Base-by-base conservation (phyloP, 2,113 vertebrate genomes). In the Thermophis baileyi region DNA sequence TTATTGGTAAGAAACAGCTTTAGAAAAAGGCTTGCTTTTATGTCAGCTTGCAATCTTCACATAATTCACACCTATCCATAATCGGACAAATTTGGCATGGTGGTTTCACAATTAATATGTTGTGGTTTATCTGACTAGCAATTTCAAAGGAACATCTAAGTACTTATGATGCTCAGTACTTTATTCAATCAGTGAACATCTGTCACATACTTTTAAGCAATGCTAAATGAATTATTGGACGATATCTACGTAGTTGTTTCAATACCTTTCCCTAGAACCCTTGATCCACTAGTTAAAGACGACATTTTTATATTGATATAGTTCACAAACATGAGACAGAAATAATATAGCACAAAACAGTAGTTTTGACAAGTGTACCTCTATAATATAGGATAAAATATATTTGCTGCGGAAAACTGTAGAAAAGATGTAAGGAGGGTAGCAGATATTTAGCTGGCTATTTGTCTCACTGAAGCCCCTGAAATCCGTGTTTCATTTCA, bases 111-210 rank as follows among this genome's bases (percentile, higher is more conserved):
- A 44, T 88, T 86, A 95, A 40, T 93, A 49, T 1, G 0, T 57
- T 95, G 94, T 0, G 49, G 87, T 92, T 94, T 90, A 46, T 27
- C 55, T 91, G 60, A 93, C 91, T 85, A 94, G 94, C 87, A 92
- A 44, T 24, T 50, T 86, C 40, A 24, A 88, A 54, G 18, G 27
- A 35, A 0, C 60, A 51, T 11, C 0, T 88, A 89, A 89, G 86
- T 50, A 87, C 51, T 87, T n/a, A 47, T 49, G 22, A 57, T 6
- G 14, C 18, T 90, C 57, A 49, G 14, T 4, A 25, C 30, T 90
- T 51, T 90, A 49, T 50, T 81, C 30, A 51, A n/a, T 81, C 50
- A 53, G 24, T 81, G 20, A 81, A 51, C 30, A 53, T 40, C 11
- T 25, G 3, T 81, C 30, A n/a, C 16, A 35, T 12, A 89, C 22